Evolutionary conservation across 53 echinoderm and acorn worm genomes (phyloP).

Genomic region (Patiria pectinifera): DNA sequence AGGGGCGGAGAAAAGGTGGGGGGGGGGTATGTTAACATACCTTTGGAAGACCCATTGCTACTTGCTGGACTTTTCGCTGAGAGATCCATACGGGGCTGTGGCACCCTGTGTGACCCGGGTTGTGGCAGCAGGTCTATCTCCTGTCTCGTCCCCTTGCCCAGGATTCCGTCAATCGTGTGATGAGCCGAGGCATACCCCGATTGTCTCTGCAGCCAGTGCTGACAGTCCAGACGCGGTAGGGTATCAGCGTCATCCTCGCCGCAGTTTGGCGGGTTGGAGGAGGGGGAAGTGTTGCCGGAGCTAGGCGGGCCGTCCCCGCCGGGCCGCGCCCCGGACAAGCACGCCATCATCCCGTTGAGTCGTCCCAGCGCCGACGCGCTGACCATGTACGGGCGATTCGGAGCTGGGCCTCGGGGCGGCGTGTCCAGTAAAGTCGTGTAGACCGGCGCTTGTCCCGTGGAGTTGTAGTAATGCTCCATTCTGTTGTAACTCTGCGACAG

Average conservation of each 20-base stretch:
- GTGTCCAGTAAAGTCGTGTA: slow-evolving; percentile 46
- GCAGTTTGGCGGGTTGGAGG: not conserved
- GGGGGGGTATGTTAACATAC: slow-evolving; percentile 2
- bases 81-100: not conserved
- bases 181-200: slow-evolving; percentile 24
- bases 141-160: slow-evolving; percentile 60
- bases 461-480: slow-evolving; percentile 49
- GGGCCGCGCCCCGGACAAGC: slow-evolving; percentile 31
- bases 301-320: slow-evolving; percentile 10
- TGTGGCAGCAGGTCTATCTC: slow-evolving; percentile 18
- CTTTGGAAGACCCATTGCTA: slow-evolving; percentile 17
- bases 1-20: too few species aligned
- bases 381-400: slow-evolving; percentile 55
- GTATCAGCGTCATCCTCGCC: not conserved
- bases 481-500: slow-evolving; percentile 38
- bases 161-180: slow-evolving; percentile 69
- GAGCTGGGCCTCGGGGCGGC: not conserved
- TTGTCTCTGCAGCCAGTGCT: slow-evolving; percentile 5
- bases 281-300: not conserved
- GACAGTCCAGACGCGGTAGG: not conserved
- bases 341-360: slow-evolving; percentile 63
- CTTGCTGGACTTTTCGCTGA: not conserved
- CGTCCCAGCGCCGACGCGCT: slow-evolving; percentile 60
- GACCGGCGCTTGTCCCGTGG: slow-evolving; percentile 28
- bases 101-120: slow-evolving; percentile 28